phyloP scores from a whole-genome alignment of 2,888 invertebrate genomes.

The Glaucopsyche alexis region DNA sequence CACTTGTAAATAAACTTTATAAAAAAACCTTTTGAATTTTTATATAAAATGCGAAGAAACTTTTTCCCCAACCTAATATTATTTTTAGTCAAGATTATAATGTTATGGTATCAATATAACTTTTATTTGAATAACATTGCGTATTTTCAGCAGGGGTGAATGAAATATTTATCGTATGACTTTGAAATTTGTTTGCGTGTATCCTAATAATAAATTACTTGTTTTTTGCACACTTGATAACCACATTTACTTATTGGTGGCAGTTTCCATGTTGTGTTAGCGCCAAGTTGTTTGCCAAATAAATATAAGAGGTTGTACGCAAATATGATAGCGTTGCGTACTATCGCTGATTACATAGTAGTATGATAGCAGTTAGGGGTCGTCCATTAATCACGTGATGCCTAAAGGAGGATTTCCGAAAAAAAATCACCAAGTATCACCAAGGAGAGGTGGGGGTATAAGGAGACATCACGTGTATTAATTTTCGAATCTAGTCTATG shows the following conservation, averaged over 20 bases:
- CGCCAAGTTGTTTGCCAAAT: slow-evolving; percentile 30
- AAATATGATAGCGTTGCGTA: slow-evolving; percentile 15
- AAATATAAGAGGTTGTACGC: slow-evolving; percentile 29
- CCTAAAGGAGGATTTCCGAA: no score
- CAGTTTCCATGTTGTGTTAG: slow-evolving; percentile 30
- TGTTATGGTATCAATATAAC: not conserved
- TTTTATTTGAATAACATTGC: not conserved
- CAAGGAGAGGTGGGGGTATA: no score
- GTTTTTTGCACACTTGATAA: slow-evolving; percentile 30
- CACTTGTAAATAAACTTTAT: no score
- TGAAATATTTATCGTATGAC: slow-evolving; percentile 29
- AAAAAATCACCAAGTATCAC: no score
- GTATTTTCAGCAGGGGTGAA: slow-evolving; percentile 23
- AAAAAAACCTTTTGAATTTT: no score
- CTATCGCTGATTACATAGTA: not conserved
- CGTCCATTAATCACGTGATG: no score
- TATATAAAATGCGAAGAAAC: no score
- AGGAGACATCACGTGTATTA: no score
- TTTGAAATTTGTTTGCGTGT: slow-evolving; percentile 19
- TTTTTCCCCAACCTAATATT: no score
- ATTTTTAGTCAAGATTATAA: not conserved
- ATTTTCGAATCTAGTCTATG: no score
- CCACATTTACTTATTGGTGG: slow-evolving; percentile 30
- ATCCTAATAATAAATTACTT: slow-evolving; percentile 29
- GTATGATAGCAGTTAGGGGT: no score